A percentile compares a stretch with the other conserved stretches of the same genome.
These are phyloP conservation scores for Ceramica pisi DNA, from an alignment of 2,888 invertebrate genomes.

Conservation along the genomic window DNA sequence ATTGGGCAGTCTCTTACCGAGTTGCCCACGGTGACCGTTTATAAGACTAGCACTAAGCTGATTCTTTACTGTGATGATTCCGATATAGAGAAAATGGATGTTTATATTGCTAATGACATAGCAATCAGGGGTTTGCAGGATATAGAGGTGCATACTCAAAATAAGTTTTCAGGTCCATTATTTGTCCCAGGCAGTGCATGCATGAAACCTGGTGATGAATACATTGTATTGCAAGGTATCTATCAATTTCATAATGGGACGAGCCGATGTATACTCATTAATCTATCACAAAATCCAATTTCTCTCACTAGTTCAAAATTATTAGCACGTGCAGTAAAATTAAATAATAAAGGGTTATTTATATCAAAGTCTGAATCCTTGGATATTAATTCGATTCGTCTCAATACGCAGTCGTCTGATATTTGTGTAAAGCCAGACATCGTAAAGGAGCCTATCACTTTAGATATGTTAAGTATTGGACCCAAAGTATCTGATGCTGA, in stretches of 20 bases:
- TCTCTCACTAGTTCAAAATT: not conserved
- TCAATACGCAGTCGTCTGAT: not conserved
- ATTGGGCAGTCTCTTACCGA: too few species aligned
- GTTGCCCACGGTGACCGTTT: too few species aligned
- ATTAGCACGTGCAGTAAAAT: not conserved
- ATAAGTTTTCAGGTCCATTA: too few species aligned
- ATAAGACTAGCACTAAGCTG: too few species aligned
- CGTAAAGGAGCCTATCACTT: slow-evolving; percentile 1
- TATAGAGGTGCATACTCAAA: too few species aligned
- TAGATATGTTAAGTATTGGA: slow-evolving; percentile 1
- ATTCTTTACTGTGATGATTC: too few species aligned
- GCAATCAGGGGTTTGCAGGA: too few species aligned
- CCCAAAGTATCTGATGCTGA: not conserved
- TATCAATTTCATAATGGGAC: not conserved
- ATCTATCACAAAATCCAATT: not conserved
- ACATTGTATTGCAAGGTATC: not conserved
- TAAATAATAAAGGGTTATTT: not conserved
- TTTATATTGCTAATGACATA: too few species aligned
- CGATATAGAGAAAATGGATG: too few species aligned
- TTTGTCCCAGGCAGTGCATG: too few species aligned
- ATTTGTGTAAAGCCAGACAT: not conserved
- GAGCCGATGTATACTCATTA: not conserved
- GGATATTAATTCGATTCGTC: not conserved
- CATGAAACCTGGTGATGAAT: not conserved
- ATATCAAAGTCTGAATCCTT: not conserved